A percentile compares a stretch with the other conserved stretches of the same genome.
These are phyloP conservation scores for Pongo pygmaeus DNA, from an alignment of 2,113 vertebrate genomes.

Conservation along the genomic window DNA sequence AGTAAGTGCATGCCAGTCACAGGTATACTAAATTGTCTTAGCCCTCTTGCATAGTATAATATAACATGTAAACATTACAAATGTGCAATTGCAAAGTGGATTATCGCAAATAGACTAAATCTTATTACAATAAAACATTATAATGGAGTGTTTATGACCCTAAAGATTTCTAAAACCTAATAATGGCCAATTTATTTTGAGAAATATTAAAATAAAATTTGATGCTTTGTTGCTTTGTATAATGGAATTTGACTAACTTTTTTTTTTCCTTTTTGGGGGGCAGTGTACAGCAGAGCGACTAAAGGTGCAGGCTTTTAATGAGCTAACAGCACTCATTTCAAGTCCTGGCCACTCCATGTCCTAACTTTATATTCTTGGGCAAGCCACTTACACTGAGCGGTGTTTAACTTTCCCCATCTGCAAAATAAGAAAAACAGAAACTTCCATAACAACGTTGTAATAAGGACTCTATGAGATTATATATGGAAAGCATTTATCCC, in stretches of 20 bases:
- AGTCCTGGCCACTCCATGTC: not conserved
- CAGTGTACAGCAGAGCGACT: not conserved
- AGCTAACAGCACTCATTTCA: not conserved
- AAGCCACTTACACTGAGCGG: not conserved
- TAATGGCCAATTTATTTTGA: not conserved
- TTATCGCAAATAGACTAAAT: not conserved
- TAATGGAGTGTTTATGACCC: not conserved
- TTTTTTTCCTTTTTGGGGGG: not conserved
- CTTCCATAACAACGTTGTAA: not conserved
- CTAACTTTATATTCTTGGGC: not conserved
- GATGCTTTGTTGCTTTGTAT: not conserved
- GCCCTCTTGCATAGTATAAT: not conserved
- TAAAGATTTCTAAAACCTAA: constrained; percentile 4
- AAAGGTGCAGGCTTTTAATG: not conserved
- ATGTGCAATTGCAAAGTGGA: not conserved
- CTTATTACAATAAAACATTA: not conserved
- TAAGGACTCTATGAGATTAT: not conserved
- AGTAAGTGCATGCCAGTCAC: not conserved
- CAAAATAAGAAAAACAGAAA: not conserved
- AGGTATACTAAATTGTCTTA: not conserved
- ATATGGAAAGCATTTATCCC: not conserved
- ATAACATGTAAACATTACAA: not conserved
- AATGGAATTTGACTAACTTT: not conserved
- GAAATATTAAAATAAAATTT: constrained; percentile 27
- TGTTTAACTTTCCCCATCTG: not conserved